A percentile compares a stretch with the other conserved stretches of the same genome.
Conservation (phyloP, 2,113 vertebrate species). For the Nannospalax galili region DNA sequence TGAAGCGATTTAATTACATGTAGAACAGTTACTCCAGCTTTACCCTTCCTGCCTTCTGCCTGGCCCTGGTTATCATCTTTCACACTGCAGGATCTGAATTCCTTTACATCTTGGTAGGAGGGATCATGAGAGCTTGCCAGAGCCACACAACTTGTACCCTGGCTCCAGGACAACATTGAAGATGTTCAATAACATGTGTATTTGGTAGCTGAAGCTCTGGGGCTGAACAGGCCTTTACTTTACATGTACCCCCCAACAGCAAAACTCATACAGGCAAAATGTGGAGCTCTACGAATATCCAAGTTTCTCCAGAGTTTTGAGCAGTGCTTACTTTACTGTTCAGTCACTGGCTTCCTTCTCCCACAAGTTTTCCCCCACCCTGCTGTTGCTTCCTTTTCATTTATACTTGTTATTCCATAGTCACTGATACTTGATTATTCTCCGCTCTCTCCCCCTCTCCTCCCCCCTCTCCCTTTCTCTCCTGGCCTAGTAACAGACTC, state of each 20-base stretch:
- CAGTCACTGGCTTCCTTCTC: not conserved
- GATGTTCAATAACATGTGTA: not conserved
- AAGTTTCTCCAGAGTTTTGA: not conserved
- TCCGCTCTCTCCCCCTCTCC: not conserved
- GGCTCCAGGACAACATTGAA: not conserved
- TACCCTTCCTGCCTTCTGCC: not conserved
- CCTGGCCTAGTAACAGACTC: not conserved
- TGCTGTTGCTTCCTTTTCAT: not conserved
- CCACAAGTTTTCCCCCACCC: not conserved
- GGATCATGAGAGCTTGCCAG: not conserved
- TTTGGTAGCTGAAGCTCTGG: not conserved
- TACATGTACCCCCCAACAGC: not conserved
- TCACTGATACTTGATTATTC: not conserved
- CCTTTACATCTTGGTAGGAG: not conserved
- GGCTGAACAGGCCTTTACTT: not conserved
- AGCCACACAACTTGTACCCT: rapidly evolving
- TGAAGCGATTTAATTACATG: not conserved
- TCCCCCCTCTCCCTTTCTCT: rapidly evolving
- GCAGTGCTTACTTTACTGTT: not conserved
- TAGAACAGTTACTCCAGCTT: not conserved
- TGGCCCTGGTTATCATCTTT: not conserved
- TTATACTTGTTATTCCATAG: not conserved
- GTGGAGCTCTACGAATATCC: not conserved
- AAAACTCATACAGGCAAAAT: not conserved
- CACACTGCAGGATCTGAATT: not conserved